phyloP scores from a whole-genome alignment of 2,113 vertebrate species.

The Mus spicilegus region DNA sequence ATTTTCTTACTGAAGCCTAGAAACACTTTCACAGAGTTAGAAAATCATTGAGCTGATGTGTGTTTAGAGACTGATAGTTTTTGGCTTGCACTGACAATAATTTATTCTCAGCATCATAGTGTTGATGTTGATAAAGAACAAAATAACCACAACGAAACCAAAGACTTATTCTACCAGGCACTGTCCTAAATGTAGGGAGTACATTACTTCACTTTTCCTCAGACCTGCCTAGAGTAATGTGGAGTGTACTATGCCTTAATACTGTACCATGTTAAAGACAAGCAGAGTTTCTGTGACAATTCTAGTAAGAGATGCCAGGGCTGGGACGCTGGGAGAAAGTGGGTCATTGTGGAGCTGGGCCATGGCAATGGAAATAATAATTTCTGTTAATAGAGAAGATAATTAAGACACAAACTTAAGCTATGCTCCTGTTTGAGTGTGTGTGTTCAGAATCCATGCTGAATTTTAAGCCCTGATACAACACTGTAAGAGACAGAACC shows the following conservation, averaged over 20 bases:
- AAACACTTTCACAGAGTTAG: not conserved
- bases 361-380: not conserved
- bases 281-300: not conserved
- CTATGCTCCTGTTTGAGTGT: not conserved
- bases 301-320: not conserved
- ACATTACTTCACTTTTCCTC: not conserved
- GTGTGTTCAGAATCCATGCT: not conserved
- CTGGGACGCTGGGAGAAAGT: not conserved
- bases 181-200: not conserved
- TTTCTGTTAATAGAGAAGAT: not conserved
- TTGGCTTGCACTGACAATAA: not conserved
- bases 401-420: not conserved
- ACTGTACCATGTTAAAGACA: not conserved
- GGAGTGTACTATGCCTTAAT: not conserved
- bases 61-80: not conserved
- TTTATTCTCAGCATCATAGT: not conserved
- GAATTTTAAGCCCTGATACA: not conserved
- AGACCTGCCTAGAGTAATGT: not conserved
- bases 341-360: not conserved
- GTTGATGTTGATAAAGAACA: not conserved
- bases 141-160: not conserved
- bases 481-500: not conserved
- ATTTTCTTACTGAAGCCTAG: constrained; percentile 28
- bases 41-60: not conserved
- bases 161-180: not conserved